Base-by-base conservation (phyloP, 2,797 vertebrate genomes). In the Xiphorhynchus erythropygius region DNA sequence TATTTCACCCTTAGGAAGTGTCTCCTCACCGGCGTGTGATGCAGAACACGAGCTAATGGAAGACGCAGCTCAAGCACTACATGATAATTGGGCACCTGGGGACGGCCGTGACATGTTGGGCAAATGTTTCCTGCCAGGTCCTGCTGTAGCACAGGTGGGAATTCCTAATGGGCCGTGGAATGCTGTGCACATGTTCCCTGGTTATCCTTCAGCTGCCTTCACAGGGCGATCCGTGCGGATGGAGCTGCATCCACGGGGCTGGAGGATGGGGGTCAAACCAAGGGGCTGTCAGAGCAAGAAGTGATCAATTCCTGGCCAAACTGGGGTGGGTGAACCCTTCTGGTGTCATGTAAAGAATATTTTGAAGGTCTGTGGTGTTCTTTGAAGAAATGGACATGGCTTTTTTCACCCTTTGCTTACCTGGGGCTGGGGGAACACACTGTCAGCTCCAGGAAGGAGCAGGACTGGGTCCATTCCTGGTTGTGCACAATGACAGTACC, bases 61-160 rank as follows among this genome's bases (percentile, higher is more conserved):
- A 84, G 81, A 71, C 3, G 44, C 53, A 7, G 75, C 76, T 82
- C 63, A 22, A 89, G 62, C 11, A 64, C 60, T 47, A 18, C 39
- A 2, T 64, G 67, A 24, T 68, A 90, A 73, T 63, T 77, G 77
- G 87, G 65, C 89, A 55, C 92, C n/a, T 27, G 69, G 81, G 95
- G 91, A 80, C 16, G 53, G 10, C 57, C 2, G 11, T 80, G 90
- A 82, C 64, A 19, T 7, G 71, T 3, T 49, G 74, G 78, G 86
- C 75, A 89, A 65, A 79, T 59, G 50, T 82, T 71, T 83, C 42
- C 49, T 77, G 46, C 60, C 2, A 50, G 63, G 87, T 89, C 83
- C 71, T 5, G 9, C 82, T 12, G 44, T 33, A 55, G 82, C 64
- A n/a, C 63, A 64, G 49, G 77, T 85, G 90, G 37, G 82, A 16